A percentile compares a stretch with the other conserved stretches of the same genome.
Evolutionary conservation across 2,797 vertebrate species (phyloP).

Genomic region (Lagocephalus sceleratus): DNA sequence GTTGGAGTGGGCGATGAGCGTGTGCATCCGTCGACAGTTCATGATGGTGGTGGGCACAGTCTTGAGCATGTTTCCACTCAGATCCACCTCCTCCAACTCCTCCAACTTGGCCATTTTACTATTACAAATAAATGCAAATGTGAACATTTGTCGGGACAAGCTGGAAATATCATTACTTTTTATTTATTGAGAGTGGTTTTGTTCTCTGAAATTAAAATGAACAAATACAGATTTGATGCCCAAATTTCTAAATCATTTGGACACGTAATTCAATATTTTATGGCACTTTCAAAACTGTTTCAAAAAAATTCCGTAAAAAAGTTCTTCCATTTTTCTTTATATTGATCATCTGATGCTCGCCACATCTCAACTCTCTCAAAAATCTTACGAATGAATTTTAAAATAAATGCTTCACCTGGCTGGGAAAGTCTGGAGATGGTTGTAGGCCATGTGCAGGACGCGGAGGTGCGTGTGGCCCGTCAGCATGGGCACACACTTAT

Average conservation of each 20-base stretch:
- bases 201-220: too few species aligned
- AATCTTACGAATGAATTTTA: too few species aligned
- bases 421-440: conserved; percentile 93
- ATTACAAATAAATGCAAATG: conserved; percentile 1
- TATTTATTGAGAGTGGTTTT: not conserved
- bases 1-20: conserved; percentile 93
- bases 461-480: conserved; percentile 90
- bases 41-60: conserved; percentile 94
- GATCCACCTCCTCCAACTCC: conserved; percentile 93
- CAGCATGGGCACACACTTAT: conserved; percentile 92
- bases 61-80: conserved; percentile 96
- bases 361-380: too few species aligned
- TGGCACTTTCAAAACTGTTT: too few species aligned
- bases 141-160: not conserved
- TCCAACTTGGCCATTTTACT: conserved; percentile 99
- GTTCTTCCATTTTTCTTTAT: too few species aligned
- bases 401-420: conserved; percentile 84
- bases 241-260: too few species aligned
- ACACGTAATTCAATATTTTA: too few species aligned
- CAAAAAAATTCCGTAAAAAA: too few species aligned
- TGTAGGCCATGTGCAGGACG: conserved; percentile 94
- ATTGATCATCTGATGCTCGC: too few species aligned
- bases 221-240: too few species aligned
- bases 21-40: conserved; percentile 94
- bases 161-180: not conserved